Base-by-base conservation (phyloP, 1,140 invertebrate species). In the Diachasmimorpha longicaudata region DNA sequence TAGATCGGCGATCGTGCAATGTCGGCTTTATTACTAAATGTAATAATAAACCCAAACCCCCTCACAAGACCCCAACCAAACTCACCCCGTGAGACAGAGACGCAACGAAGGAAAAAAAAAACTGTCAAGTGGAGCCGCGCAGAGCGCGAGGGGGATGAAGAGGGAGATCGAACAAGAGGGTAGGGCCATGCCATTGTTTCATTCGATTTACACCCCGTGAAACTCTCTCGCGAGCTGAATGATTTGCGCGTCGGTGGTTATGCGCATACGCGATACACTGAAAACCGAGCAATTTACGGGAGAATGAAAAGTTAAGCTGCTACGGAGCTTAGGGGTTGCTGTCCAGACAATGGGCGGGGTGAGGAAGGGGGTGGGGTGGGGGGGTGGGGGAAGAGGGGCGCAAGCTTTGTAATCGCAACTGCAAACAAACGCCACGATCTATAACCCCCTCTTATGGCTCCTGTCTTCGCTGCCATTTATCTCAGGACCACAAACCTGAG, bases 231-330 rank as follows among this genome's bases (percentile, higher is more conserved):
- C n/a, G 16, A 11, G 72, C 25, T 63, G 48, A 58, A 31, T 48
- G 70, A 72, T 31, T 31, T 42, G 48, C 23, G 21, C 25, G 13
- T 25, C 39, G 70, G 44, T 71, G 16, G 19, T 48, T 72, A 11
- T 48, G 46, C 36, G 70, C 36, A 58, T 58, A 48, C 19, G 63
- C 55, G 48, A 69, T 55, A 75, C 68, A 52, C n/a, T 66, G 75
- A 78, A 13, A 78, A 68, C 77, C 63, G 66, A 66, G 77, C 77
- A 78, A 78, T 78, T 78, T 78, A 72, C 72, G 71, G 72, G 77
- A 78, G 77, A 78, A 78, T 78, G 72, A 78, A 78, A 78, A 78
- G 77, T 78, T 78, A 78, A 78, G 77, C 77, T 68, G 71, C 63
- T 70, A 72, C 72, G 44, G 48, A 73, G 71, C 76, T 77, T 70